Percentiles rank a stretch among this genome's conserved stretches.
phyloP scores from a whole-genome alignment of 1,140 invertebrate species.

The Caerostris darwini region DNA sequence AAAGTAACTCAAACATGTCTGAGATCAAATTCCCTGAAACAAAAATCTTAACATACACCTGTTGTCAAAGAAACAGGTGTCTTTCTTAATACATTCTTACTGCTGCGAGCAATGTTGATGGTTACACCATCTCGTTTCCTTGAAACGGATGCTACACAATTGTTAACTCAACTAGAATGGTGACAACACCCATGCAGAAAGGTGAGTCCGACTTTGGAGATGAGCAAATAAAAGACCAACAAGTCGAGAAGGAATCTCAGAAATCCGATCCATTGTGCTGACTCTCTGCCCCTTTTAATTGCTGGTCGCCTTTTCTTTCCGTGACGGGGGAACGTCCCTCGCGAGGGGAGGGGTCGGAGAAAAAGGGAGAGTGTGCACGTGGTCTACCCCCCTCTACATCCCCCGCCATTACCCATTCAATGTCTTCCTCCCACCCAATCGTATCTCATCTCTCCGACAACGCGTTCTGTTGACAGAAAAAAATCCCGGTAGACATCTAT shows the following conservation, averaged over 20 bases:
- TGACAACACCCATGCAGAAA: constrained; percentile 5
- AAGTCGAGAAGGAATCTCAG: not conserved
- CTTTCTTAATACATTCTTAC: not conserved
- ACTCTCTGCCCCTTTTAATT: not conserved
- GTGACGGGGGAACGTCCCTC: not conserved
- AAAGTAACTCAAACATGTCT: too few relatives aligned
- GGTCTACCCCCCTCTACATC: not conserved
- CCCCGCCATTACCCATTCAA: too few relatives aligned
- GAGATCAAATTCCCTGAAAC: too few relatives aligned
- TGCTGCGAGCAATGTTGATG: not conserved
- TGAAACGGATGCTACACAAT: not conserved
- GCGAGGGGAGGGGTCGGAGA: not conserved
- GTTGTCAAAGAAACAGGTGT: not conserved
- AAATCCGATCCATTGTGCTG: not conserved
- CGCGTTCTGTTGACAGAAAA: constrained; percentile 10
- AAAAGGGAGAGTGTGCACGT: not conserved
- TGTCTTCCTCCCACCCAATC: not conserved
- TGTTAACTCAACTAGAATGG: not conserved
- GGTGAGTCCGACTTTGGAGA: not conserved
- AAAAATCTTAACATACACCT: too few relatives aligned
- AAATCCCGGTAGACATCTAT: constrained; percentile 17
- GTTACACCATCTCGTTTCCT: not conserved
- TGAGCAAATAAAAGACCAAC: constrained; percentile 18
- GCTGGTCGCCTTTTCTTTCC: not conserved
- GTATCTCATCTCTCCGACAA: constrained; percentile 20